These are phyloP conservation scores for Ennomos quercinarius DNA, from an alignment of 2,888 invertebrate genomes.

Conservation along the genomic window DNA sequence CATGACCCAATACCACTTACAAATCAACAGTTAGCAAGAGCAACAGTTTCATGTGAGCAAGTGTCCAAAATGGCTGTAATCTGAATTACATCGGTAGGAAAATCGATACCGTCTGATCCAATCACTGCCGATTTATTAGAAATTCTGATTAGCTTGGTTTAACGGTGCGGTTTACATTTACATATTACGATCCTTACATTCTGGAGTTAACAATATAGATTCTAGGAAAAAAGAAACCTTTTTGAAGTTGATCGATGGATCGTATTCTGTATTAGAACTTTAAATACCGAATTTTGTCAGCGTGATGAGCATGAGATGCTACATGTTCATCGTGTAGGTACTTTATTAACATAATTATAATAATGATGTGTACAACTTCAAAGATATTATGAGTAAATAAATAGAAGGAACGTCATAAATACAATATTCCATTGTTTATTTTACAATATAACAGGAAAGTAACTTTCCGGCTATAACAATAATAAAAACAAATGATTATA, in stretches of 20 bases:
- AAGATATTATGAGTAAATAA: no score
- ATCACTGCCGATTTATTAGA: slow-evolving; percentile 4
- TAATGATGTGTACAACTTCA: no score
- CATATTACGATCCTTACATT: not conserved
- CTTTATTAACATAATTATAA: no score
- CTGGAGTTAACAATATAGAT: no score
- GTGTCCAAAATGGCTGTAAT: slow-evolving; percentile 20
- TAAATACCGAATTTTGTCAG: no score
- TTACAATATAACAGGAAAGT: slow-evolving; percentile 50
- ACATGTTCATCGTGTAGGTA: no score
- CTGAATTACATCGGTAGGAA: slow-evolving; percentile 13
- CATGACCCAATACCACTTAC: not conserved
- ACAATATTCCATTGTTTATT: slow-evolving; percentile 37
- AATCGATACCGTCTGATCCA: slow-evolving; percentile 29
- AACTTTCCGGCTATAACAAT: slow-evolving; percentile 51
- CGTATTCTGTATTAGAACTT: no score
- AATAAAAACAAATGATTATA: slow-evolving; percentile 48
- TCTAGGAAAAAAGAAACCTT: no score
- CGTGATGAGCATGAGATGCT: no score
- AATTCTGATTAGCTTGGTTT: slow-evolving; percentile 1
- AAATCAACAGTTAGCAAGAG: slow-evolving; percentile 3
- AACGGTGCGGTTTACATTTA: slow-evolving; percentile 1
- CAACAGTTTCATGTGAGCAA: slow-evolving; percentile 16
- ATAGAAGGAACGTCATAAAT: not conserved
- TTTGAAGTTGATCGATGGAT: no score